Conservation (phyloP, 2,888 invertebrate genomes). For the Synergus japonicus region DNA sequence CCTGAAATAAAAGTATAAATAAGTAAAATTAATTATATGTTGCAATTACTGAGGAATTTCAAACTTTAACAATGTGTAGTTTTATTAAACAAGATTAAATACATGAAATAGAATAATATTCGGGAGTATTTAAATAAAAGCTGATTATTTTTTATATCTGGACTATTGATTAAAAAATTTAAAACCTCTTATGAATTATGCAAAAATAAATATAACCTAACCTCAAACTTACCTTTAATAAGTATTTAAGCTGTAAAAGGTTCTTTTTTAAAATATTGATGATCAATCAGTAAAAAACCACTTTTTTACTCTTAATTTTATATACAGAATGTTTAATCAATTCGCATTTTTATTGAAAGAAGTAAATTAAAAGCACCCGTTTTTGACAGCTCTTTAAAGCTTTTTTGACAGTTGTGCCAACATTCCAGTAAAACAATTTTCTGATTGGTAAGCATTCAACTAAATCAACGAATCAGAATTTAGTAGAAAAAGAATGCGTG, state of each 20-base stretch:
- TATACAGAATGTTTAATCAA: background rate
- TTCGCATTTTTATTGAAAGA: background rate
- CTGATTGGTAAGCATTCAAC: background rate
- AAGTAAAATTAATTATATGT: background rate
- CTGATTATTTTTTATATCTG: background rate
- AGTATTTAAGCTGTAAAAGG: background rate
- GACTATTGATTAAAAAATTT: too few species aligned
- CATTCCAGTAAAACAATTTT: background rate
- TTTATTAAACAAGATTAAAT: too few species aligned
- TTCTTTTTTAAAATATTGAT: background rate
- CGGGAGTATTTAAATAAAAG: background rate
- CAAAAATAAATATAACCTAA: background rate
- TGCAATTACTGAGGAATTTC: background rate
- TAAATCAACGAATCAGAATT: background rate
- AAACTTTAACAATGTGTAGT: background rate
- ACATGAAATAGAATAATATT: background rate
- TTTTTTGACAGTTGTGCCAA: background rate
- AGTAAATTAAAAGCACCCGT: background rate
- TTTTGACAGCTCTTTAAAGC: background rate
- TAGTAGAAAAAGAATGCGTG: background rate
- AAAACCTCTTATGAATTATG: too few species aligned
- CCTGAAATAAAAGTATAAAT: background rate
- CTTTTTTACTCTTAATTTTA: background rate
- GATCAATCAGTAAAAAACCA: background rate
- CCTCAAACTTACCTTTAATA: conserved; percentile 2